Conservation (phyloP, 1,140 invertebrate genomes). For the Drosophila sechellia region DNA sequence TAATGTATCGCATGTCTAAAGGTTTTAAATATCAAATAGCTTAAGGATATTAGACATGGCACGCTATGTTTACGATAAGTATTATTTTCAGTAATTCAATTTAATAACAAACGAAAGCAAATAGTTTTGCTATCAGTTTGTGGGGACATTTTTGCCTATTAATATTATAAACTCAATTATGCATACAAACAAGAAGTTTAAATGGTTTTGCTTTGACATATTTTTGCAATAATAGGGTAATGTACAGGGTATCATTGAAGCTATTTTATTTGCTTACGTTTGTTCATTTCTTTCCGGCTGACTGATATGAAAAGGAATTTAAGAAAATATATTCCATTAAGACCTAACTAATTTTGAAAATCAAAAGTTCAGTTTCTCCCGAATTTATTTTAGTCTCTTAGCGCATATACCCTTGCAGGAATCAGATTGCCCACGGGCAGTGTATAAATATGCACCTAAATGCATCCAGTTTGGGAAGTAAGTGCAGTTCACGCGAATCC, state of each 20-base stretch:
- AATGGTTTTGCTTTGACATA: background rate
- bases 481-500: constrained; percentile 52
- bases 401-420: constrained; percentile 14
- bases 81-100: constrained; percentile 3
- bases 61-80: constrained; percentile 6
- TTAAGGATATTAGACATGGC: background rate
- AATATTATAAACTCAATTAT: constrained; percentile 9
- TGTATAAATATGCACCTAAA: constrained; percentile 44
- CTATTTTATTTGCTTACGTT: background rate
- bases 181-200: background rate
- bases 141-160: constrained; percentile 2
- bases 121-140: constrained; percentile 17
- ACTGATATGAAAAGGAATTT: background rate
- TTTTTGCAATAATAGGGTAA: background rate
- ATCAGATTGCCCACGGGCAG: constrained; percentile 1
- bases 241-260: background rate
- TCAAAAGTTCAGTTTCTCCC: background rate
- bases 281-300: no score
- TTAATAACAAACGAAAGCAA: constrained; percentile 19
- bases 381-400: background rate
- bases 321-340: background rate
- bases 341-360: background rate
- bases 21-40: constrained; percentile 7
- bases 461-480: constrained; percentile 58
- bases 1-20: background rate